These are phyloP conservation scores for Danio albolineatus DNA, from an alignment of 2,797 vertebrate genomes.

Conservation along the genomic window DNA sequence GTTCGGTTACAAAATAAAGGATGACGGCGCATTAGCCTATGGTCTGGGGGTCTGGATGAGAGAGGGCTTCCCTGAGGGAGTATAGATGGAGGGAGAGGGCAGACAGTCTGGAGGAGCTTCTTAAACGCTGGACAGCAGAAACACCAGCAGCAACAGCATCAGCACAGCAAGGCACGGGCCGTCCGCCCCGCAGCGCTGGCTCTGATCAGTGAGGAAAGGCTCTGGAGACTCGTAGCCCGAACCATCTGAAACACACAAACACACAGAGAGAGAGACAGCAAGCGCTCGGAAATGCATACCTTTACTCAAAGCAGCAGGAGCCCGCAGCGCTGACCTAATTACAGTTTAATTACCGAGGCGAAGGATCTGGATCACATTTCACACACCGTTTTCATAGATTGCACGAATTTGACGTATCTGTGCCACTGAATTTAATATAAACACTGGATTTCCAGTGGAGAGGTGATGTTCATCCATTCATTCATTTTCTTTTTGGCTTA, in stretches of 20 bases:
- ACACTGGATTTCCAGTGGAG: neutral
- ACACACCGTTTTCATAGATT: constrained; percentile 43
- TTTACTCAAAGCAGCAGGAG: constrained; percentile 61
- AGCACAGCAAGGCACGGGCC: constrained; percentile 56
- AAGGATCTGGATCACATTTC: constrained; percentile 43
- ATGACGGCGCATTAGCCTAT: constrained; percentile 48
- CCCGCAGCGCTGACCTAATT: constrained; percentile 60
- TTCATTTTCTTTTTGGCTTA: no score
- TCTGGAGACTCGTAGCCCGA: constrained; percentile 94
- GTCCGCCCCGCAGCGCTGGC: constrained; percentile 75
- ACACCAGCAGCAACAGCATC: constrained; percentile 62
- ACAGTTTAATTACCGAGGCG: constrained; percentile 55
- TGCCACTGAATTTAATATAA: constrained; percentile 17
- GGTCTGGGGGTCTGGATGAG: constrained; percentile 55
- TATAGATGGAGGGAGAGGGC: constrained; percentile 69
- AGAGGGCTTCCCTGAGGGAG: constrained; percentile 79
- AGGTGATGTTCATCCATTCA: neutral
- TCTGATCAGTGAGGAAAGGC: constrained; percentile 94
- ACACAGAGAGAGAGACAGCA: constrained; percentile 46
- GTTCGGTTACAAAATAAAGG: constrained; percentile 62
- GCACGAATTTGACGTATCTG: constrained; percentile 41
- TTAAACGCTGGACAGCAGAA: constrained; percentile 73
- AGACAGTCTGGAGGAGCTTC: constrained; percentile 48
- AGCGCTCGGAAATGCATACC: constrained; percentile 61
- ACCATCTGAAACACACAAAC: constrained; percentile 82